These are phyloP conservation scores for Ptychadena robeensis DNA, from an alignment of 2,797 vertebrate species.

Conservation along the genomic window DNA sequence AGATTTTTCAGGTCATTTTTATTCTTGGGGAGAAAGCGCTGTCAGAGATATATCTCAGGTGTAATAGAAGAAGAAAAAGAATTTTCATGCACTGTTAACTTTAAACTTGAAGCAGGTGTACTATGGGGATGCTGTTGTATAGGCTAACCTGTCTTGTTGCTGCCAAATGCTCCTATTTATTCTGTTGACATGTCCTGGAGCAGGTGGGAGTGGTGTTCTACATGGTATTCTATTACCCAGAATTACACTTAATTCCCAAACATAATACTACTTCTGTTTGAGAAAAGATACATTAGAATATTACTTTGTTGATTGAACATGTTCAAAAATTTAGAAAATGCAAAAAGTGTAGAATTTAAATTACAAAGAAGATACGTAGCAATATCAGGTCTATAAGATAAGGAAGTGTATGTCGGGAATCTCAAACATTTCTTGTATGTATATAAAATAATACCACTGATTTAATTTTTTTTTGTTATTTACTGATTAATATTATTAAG, in stretches of 20 bases:
- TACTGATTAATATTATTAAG: too few species aligned
- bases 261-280: not conserved
- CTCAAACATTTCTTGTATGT: too few species aligned
- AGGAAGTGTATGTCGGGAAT: too few species aligned
- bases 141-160: slow-evolving; percentile 27
- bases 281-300: not conserved
- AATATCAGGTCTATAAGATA: too few species aligned
- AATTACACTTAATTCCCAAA: not conserved
- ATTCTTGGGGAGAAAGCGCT: slow-evolving; percentile 43
- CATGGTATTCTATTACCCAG: not conserved
- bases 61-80: slow-evolving; percentile 29
- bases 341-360: too few species aligned
- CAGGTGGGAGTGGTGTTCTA: not conserved
- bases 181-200: not conserved
- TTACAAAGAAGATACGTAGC: too few species aligned
- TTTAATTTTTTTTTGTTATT: too few species aligned
- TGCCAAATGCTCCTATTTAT: slow-evolving; percentile 40
- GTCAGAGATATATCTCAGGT: slow-evolving; percentile 54
- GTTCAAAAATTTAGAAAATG: not conserved
- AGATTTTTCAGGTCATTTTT: slow-evolving; percentile 48
- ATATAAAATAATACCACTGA: too few species aligned
- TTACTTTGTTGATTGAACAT: not conserved
- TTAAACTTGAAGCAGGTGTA: slow-evolving; percentile 50
- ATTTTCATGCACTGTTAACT: slow-evolving; percentile 50
- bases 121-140: slow-evolving; percentile 47